Conservation (phyloP, 2,113 vertebrate species). For the Dendropsophus ebraccatus region DNA sequence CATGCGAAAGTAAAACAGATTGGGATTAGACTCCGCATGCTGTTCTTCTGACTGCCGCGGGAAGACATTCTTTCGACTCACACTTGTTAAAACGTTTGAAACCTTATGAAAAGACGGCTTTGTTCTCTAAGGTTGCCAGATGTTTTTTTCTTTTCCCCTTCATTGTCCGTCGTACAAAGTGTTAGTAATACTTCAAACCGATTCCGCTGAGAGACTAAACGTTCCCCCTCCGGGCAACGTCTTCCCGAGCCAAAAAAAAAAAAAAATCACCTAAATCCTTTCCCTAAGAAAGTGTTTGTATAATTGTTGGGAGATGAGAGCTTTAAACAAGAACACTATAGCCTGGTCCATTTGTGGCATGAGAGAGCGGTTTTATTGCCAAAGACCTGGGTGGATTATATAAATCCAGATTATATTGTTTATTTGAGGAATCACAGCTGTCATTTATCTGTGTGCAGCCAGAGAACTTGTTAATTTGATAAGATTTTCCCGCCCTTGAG, state of each 20-base stretch:
- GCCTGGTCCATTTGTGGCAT: conserved; percentile 68
- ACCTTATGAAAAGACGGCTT: conserved; percentile 11
- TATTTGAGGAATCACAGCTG: conserved; percentile 75
- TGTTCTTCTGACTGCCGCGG: background rate
- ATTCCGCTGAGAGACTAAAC: conserved; percentile 4
- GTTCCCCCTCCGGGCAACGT: conserved; percentile 7
- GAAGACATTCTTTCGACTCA: background rate
- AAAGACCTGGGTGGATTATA: conserved; percentile 68
- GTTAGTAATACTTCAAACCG: conserved; percentile 29
- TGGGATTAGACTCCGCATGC: background rate
- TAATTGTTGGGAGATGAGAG: conserved; percentile 62
- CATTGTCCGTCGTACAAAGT: background rate
- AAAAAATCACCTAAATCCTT: conserved; percentile 45
- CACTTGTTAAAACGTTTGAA: conserved; percentile 15
- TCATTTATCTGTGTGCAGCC: conserved; percentile 67
- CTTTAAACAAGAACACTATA: conserved; percentile 71
- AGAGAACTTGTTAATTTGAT: conserved; percentile 65
- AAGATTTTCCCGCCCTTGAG: conserved; percentile 46
- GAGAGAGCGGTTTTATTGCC: conserved; percentile 70
- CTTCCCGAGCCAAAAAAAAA: conserved; percentile 19
- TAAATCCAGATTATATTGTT: conserved; percentile 76
- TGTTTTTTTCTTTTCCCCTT: background rate
- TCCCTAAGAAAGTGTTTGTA: conserved; percentile 51
- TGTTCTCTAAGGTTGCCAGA: background rate
- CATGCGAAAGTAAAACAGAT: background rate